Percentiles rank a stretch among this genome's conserved stretches.
phyloP scores from a whole-genome alignment of 1,140 invertebrate species.

The Microplitis demolitor region DNA sequence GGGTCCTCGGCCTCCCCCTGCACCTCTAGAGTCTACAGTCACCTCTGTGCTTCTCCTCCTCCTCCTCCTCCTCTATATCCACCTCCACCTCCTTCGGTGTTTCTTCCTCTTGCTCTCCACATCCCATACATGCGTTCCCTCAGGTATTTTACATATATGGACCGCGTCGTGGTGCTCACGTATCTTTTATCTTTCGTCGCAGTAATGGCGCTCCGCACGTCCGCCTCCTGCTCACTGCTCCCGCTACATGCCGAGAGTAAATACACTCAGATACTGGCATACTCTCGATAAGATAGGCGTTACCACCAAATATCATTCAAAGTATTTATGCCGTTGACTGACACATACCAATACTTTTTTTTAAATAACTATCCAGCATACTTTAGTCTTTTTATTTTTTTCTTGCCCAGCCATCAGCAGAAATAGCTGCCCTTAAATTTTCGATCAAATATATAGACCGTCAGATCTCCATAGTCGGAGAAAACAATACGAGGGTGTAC shows the following conservation, averaged over 20 bases:
- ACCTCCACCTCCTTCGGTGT: not conserved
- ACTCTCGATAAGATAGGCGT: slow-evolving; percentile 14
- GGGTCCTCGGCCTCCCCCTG: not conserved
- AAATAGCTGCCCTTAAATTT: too few species aligned
- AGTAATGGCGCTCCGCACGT: slow-evolving; percentile 45
- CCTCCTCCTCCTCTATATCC: slow-evolving; percentile 6
- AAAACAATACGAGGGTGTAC: too few species aligned
- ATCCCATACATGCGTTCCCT: slow-evolving; percentile 47
- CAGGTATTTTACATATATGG: slow-evolving; percentile 61
- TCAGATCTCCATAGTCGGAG: too few species aligned
- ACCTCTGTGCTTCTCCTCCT: slow-evolving; percentile 11
- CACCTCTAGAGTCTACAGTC: not conserved
- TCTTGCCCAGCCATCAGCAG: too few species aligned
- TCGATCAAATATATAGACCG: too few species aligned
- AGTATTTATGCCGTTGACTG: too few species aligned
- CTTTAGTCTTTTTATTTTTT: too few species aligned
- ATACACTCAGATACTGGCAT: slow-evolving; percentile 15
- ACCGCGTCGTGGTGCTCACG: slow-evolving; percentile 41
- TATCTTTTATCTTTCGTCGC: slow-evolving; percentile 50
- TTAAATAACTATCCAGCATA: too few species aligned
- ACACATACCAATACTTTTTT: too few species aligned
- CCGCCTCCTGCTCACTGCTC: slow-evolving; percentile 6
- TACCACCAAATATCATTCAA: slow-evolving; percentile 1
- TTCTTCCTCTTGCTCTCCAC: not conserved
- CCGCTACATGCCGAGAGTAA: slow-evolving; percentile 4